Base-by-base conservation (phyloP, 2,888 invertebrate species). In the Miltochrista miniata region DNA sequence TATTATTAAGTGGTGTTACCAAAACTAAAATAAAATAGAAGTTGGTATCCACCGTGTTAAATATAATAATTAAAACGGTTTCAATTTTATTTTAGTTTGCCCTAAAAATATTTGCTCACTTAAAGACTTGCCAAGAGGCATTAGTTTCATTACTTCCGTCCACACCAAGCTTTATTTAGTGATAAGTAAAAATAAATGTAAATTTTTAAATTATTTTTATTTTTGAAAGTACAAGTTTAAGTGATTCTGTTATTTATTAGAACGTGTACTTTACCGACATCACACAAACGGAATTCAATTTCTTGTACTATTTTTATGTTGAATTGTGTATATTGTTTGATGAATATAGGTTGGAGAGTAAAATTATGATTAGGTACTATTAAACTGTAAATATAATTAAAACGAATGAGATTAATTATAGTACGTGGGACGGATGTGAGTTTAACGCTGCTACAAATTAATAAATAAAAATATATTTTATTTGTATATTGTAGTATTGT, bases 161-260 rank as follows among this genome's bases (percentile, higher is more conserved):
- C 87, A 75, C 72, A 65, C 51, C 70, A 76, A 85, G 85, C 81
- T 86, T 87, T 86, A 87, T 75, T 74, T 84, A 84, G 76, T 72
- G 59, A 58, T 79, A 81, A 72, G 68, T 74, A 70, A 72, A 46
- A 53, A 61, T 73, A 76, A 52, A 56, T 76, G 70, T 79, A 76
- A 69, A 59, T 54, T 50, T 52, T 62, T 68, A 70, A 71, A 61
- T 70, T 69, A 68, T 72, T 67, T 56, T 59, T 55, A 53, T 56
- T 55, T 47, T 45, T 47, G 36, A 59, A 54, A 64, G 68, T 65
- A 65, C 61, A 65, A 68, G 54, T 34, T 53, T n/a, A n/a, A 61
- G 43, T 48, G 12, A 44, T 12, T 12, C 9, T 24, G 36, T 54
- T 42, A 15, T 30, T 48, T 45, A 29, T 45, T 56, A 47, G n/a